Evolutionary conservation across 2,888 invertebrate species (phyloP).

Genomic region (Drosophila mimetica): DNA sequence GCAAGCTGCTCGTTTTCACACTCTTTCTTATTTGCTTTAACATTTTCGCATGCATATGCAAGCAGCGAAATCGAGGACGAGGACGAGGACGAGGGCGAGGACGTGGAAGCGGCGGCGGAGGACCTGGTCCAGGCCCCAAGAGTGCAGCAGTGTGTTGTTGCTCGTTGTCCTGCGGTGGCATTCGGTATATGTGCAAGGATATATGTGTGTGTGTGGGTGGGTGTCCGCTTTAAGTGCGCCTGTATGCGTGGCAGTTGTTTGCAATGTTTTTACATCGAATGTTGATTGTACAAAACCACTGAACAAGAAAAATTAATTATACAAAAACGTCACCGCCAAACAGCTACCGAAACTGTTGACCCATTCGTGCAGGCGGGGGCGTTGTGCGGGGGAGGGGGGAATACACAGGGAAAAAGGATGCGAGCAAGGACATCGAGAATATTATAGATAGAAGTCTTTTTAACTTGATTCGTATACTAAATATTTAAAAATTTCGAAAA

Average conservation of each 20-base stretch:
- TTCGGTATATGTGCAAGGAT: conserved; percentile 30
- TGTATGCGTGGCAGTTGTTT: conserved; percentile 76
- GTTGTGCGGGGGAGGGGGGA: neutral
- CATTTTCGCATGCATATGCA: conserved; percentile 80
- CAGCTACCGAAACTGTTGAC: conserved; percentile 79
- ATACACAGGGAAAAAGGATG: conserved; percentile 23
- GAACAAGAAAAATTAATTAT: conserved; percentile 84
- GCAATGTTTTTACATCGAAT: conserved; percentile 78
- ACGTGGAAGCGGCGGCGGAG: no score
- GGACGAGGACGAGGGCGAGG: conserved; percentile 3
- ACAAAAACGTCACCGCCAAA: conserved; percentile 82
- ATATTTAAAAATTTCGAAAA: no score
- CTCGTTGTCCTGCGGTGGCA: conserved; percentile 72
- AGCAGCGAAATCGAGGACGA: conserved; percentile 52
- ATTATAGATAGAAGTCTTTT: no score
- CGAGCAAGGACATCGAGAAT: neutral
- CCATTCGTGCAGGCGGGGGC: conserved; percentile 36
- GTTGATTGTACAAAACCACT: conserved; percentile 83
- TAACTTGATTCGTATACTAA: no score
- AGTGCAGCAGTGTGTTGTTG: conserved; percentile 50
- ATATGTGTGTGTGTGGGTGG: conserved; percentile 33
- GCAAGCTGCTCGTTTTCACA: conserved; percentile 81
- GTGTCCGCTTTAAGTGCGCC: conserved; percentile 73
- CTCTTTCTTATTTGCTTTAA: conserved; percentile 79
- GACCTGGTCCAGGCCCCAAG: conserved; percentile 36